These are phyloP conservation scores for Haliclystus octoradiatus DNA, from an alignment of 30 jellyfish, hydroid and myxozoan genomes.

Conservation along the genomic window DNA sequence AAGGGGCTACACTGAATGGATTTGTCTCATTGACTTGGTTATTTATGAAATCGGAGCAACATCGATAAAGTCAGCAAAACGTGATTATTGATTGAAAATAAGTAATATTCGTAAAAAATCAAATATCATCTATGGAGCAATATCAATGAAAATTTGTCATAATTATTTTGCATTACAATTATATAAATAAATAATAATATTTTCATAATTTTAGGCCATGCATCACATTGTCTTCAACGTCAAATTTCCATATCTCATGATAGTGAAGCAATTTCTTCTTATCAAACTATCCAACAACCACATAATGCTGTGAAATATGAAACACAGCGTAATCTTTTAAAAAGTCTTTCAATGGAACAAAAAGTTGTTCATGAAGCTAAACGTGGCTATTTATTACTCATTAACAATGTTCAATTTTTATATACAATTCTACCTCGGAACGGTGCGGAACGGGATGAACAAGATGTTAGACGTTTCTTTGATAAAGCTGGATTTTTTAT, in stretches of 20 bases:
- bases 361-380: constrained; percentile 2
- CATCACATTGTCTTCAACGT: neutral
- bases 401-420: constrained; percentile 25
- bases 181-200: too few species aligned
- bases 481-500: constrained; percentile 23
- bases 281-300: neutral
- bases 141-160: too few species aligned
- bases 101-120: too few species aligned
- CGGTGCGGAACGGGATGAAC: constrained; percentile 45
- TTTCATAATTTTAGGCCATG: too few species aligned
- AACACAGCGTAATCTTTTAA: neutral
- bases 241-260: neutral
- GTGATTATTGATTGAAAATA: too few species aligned
- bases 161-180: too few species aligned
- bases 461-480: constrained; percentile 8
- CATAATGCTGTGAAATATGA: neutral
- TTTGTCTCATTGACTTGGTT: too few species aligned
- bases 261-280: neutral
- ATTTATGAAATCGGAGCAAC: too few species aligned
- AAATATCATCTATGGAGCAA: too few species aligned
- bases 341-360: neutral
- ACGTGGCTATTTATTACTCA: constrained; percentile 26
- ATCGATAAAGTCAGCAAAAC: too few species aligned
- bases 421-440: constrained; percentile 16
- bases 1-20: too few species aligned